Evolutionary conservation across 2,113 vertebrate genomes (phyloP).

Genomic region (Oreocharis arfaki): DNA sequence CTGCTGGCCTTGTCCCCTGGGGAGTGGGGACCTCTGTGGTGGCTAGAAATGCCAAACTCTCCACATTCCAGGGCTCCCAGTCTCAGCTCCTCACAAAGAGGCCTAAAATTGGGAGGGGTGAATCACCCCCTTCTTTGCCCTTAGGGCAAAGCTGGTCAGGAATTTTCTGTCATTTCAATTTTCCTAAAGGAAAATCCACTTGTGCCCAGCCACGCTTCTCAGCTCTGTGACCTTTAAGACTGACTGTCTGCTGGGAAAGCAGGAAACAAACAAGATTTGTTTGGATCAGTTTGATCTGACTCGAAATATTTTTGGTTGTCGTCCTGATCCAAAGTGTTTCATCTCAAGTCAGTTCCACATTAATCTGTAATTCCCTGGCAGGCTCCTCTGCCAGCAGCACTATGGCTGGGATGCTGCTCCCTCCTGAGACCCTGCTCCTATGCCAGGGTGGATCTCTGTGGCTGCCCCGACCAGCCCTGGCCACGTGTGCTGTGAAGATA

Average conservation of each 20-base stretch:
- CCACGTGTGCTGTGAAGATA: background rate
- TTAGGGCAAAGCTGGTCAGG: background rate
- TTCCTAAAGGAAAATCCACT: slow-evolving; percentile 39
- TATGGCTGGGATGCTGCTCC: background rate
- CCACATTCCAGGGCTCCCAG: background rate
- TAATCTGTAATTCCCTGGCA: slow-evolving; percentile 39
- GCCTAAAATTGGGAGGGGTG: background rate
- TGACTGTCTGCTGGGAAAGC: slow-evolving; percentile 46
- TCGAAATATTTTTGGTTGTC: slow-evolving; percentile 13
- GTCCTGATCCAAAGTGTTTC: slow-evolving; percentile 40
- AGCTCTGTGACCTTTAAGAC: slow-evolving; percentile 54
- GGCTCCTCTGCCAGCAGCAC: background rate
- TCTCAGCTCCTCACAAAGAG: background rate
- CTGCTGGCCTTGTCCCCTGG: background rate
- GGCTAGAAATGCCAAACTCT: background rate
- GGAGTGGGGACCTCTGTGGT: background rate
- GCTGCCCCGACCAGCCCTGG: background rate
- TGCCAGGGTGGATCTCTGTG: background rate
- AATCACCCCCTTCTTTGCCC: background rate
- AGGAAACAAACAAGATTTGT: slow-evolving; percentile 58
- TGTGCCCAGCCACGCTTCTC: background rate
- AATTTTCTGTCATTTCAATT: slow-evolving; percentile 9
- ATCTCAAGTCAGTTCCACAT: slow-evolving; percentile 52
- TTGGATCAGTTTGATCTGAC: slow-evolving; percentile 45
- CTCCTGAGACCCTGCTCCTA: background rate